Base-by-base conservation (phyloP, 2,113 vertebrate species). In the Peromyscus polionotus region DNA sequence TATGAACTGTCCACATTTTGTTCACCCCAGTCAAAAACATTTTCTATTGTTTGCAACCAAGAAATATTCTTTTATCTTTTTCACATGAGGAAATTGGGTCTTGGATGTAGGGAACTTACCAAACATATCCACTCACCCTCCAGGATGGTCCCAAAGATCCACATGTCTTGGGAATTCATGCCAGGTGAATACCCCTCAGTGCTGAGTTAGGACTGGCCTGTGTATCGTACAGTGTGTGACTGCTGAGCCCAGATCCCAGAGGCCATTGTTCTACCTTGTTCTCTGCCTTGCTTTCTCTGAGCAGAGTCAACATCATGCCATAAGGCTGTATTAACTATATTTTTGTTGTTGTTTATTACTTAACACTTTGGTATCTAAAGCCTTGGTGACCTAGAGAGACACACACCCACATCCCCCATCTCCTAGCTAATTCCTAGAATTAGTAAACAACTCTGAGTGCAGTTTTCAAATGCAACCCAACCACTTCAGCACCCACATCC, bases 121-220 rank as follows among this genome's bases (percentile, higher is more conserved):
- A 63, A 93, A 61, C 13, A 9, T 42, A 59, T 61, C 4, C 61
- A 16, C 45, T 4, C 36, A 72, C 14, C 22, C 14, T 83, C 70
- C 33, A 67, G 51, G 81, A 14, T 28, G 59, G 36, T 20, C 26
- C 59, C 26, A 59, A 0, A 63, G 75, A 87, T 39, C 87, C 33
- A 73, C 4, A 7, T 26, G 3, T 51, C 87, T 68, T 19, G 13
- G n/a, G 3, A 59, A 1, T 68, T 68, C 48, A 39, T 8, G 6
- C 2, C 22, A 7, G 63, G 4, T 48, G 5, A 2, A 17, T 13
- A 2, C 3, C 13, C 19, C 61, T 11, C 39, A 28, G 22, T 26
- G 0, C 12, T 90, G 79, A 83, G 45, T 48, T 12, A 72, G 54
- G 42, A 2, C 14, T 70, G 33, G 33, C 20, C 80, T 72, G 31